These are phyloP conservation scores for Sciaenops ocellatus DNA, from an alignment of 2,797 vertebrate genomes.

Conservation along the genomic window DNA sequence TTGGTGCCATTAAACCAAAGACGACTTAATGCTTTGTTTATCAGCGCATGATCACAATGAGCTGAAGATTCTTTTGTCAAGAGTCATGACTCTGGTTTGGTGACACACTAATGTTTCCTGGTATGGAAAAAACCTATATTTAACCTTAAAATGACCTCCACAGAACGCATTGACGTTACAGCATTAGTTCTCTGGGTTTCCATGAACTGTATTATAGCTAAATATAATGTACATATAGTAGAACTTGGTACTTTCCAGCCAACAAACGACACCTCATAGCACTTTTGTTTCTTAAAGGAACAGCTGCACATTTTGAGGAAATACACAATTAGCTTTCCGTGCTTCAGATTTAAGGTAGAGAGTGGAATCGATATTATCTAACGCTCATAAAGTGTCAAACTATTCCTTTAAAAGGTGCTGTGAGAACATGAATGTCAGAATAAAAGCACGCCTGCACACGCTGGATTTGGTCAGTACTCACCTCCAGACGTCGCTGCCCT, in stretches of 20 bases:
- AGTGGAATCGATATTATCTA: too few species aligned
- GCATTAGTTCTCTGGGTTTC: background rate
- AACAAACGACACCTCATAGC: background rate
- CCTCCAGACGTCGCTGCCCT: constrained; percentile 95
- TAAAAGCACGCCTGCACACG: background rate
- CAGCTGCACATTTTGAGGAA: background rate
- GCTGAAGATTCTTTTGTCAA: background rate
- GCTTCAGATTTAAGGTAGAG: background rate
- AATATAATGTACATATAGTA: background rate
- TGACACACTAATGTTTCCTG: background rate
- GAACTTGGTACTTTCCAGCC: background rate
- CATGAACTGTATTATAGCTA: background rate
- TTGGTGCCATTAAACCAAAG: background rate
- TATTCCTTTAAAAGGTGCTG: background rate
- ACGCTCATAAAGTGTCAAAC: too few species aligned
- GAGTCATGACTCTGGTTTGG: background rate
- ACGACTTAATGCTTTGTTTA: background rate
- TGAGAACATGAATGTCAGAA: background rate
- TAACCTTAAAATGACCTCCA: background rate
- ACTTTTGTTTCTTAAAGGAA: constrained; percentile 1
- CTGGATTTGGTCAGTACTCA: constrained; percentile 55
- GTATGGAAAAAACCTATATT: too few species aligned
- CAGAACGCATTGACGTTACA: background rate
- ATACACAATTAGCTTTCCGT: background rate
- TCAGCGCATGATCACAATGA: background rate